A percentile compares a stretch with the other conserved stretches of the same genome.
phyloP scores from a whole-genome alignment of 2,888 invertebrate genomes.

The Scaptomyza polygonia region DNA sequence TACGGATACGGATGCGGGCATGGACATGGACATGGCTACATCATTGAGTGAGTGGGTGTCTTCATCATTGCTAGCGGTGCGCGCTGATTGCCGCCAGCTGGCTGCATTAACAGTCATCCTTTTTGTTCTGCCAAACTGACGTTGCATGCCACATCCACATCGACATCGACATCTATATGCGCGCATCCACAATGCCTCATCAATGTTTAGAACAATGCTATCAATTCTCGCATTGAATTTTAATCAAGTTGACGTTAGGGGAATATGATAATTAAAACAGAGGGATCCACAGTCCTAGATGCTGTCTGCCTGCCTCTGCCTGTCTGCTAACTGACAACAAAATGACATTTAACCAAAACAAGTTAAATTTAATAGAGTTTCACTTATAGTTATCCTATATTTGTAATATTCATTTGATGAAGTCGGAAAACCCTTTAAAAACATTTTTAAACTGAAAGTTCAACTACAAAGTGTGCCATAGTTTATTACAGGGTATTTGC shows the following conservation, averaged over 20 bases:
- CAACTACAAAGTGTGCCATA: too few species aligned
- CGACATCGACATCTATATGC: neutral
- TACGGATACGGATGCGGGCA: slow-evolving; percentile 9
- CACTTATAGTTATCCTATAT: slow-evolving; percentile 15
- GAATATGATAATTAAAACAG: slow-evolving; percentile 67
- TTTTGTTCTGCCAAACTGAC: slow-evolving; percentile 5
- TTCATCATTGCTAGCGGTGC: slow-evolving; percentile 43
- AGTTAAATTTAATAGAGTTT: slow-evolving; percentile 1
- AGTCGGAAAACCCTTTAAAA: too few species aligned
- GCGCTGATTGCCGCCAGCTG: slow-evolving; percentile 39
- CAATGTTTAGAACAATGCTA: slow-evolving; percentile 65
- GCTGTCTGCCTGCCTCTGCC: slow-evolving; percentile 14
- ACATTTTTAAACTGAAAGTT: too few species aligned
- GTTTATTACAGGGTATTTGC: slow-evolving; percentile 2
- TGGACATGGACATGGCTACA: slow-evolving; percentile 24
- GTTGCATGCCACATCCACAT: neutral
- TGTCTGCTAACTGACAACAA: slow-evolving; percentile 25
- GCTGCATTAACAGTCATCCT: slow-evolving; percentile 16
- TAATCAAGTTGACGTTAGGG: slow-evolving; percentile 72
- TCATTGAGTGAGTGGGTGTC: slow-evolving; percentile 28
- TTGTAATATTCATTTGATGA: too few species aligned
- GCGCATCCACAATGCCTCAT: slow-evolving; percentile 35
- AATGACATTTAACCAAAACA: slow-evolving; percentile 21
- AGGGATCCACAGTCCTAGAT: slow-evolving; percentile 33
- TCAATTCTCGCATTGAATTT: slow-evolving; percentile 71